These are phyloP conservation scores for Fregetta grallaria DNA, from an alignment of 2,113 vertebrate genomes.

Conservation along the genomic window DNA sequence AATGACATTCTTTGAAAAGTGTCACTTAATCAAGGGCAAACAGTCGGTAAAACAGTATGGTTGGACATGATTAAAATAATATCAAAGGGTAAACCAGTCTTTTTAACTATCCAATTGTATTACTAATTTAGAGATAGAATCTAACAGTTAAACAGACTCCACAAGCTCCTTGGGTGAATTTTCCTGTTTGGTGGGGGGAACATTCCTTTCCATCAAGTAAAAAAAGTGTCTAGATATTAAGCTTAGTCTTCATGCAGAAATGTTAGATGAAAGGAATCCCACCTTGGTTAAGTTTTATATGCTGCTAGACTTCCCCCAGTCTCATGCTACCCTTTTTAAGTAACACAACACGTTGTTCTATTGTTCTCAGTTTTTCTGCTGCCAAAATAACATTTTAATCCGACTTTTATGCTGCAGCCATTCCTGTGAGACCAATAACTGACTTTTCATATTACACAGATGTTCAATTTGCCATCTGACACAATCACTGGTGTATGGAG, in stretches of 20 bases:
- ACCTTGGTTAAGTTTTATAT: not conserved
- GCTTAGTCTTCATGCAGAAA: not conserved
- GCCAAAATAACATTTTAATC: not conserved
- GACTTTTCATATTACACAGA: not conserved
- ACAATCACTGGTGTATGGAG: not conserved
- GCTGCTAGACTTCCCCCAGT: not conserved
- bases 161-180: not conserved
- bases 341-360: not conserved
- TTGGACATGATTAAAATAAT: not conserved
- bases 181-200: not conserved
- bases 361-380: not conserved
- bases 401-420: not conserved
- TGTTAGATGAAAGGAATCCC: not conserved
- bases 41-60: not conserved
- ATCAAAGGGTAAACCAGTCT: not conserved
- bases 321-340: not conserved
- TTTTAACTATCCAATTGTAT: not conserved
- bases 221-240: not conserved
- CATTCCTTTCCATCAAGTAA: not conserved
- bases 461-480: not conserved
- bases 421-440: not conserved
- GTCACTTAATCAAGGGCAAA: constrained; percentile 4
- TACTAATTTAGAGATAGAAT: not conserved
- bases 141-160: not conserved
- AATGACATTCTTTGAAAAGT: not conserved